Conservation (phyloP, 2,113 vertebrate species). For the Puffinus mauretanicus region DNA sequence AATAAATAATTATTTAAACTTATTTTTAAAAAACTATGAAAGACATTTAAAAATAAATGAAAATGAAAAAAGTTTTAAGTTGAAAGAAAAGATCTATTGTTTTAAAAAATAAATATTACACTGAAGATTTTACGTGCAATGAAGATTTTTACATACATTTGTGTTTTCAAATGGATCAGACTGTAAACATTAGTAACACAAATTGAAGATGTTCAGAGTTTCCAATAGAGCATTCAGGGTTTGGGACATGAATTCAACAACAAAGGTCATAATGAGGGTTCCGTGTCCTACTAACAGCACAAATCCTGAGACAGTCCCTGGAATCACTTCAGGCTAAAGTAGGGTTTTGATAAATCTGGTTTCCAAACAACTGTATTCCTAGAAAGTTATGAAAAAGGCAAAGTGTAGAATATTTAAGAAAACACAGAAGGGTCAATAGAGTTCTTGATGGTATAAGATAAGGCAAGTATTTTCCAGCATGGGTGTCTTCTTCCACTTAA, state of each 20-base stretch:
- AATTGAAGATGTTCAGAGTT: neutral
- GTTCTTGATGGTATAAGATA: neutral
- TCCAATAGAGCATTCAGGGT: neutral
- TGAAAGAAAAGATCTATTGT: neutral
- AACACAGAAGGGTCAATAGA: neutral
- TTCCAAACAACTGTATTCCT: neutral
- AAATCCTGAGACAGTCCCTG: neutral
- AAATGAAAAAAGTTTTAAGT: rapidly evolving
- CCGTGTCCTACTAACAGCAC: neutral
- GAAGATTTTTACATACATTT: neutral
- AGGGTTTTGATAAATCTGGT: neutral
- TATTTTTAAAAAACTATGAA: neutral
- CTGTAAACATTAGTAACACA: neutral
- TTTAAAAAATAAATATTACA: neutral
- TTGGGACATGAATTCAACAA: neutral
- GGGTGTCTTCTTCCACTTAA: neutral
- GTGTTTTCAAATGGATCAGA: neutral
- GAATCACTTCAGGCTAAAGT: neutral
- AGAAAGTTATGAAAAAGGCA: neutral
- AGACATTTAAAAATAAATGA: neutral
- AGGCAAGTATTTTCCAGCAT: neutral
- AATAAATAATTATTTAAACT: neutral
- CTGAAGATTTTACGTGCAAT: neutral
- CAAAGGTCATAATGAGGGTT: neutral
- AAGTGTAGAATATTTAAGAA: neutral